Evolutionary conservation across 2,888 invertebrate species (phyloP), one percentile per base, ranked within the genome.

Genomic region (Heterodera filipjevi): DNA sequence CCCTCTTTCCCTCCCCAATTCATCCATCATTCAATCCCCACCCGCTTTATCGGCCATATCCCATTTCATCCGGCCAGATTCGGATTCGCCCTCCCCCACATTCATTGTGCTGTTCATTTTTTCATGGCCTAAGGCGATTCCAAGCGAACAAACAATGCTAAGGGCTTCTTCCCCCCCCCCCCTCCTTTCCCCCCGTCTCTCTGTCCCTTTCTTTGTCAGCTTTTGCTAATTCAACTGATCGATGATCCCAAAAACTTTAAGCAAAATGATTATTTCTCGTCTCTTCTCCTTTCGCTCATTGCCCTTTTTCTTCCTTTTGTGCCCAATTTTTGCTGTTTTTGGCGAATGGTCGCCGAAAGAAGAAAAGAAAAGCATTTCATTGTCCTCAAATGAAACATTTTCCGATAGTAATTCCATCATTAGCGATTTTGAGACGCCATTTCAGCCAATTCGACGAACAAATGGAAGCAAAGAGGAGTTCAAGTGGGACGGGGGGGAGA

Each of bases 41-140:
- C 27, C 59, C n/a, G 10, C 59, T 2, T 22, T 27, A 27, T n/a
- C 27, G 59, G 59, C 59, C 59, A 59, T 59, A 59, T 59, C 59
- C 59, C 59, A 59, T 59, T 59, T 59, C 59, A 59, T 59, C 59
- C 59, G 59, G 59, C 59, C 59, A 59, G 59, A 59, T 59, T 59
- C n/a, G n/a, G n/a, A n/a, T n/a, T n/a, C 49, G n/a, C 59, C 27
- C 59, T 27, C 27, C 0, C 12, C n/a, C 59, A 6, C 27, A n/a
- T n/a, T n/a, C 59, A 27, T 27, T 53, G 53, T 22, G 53, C 5
- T 16, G 53, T 16, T 53, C 39, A 49, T 14, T 59, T n/a, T 59
- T 59, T 59, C 59, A 59, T 59, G 59, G 59, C 59, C 59, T 59
- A 59, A n/a, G 59, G 59, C 59, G n/a, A 59, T 27, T n/a, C 27